Percentiles rank a stretch among this genome's conserved stretches.
These are phyloP conservation scores for Lasioglossum morio DNA, from an alignment of 2,888 invertebrate genomes.

Conservation along the genomic window DNA sequence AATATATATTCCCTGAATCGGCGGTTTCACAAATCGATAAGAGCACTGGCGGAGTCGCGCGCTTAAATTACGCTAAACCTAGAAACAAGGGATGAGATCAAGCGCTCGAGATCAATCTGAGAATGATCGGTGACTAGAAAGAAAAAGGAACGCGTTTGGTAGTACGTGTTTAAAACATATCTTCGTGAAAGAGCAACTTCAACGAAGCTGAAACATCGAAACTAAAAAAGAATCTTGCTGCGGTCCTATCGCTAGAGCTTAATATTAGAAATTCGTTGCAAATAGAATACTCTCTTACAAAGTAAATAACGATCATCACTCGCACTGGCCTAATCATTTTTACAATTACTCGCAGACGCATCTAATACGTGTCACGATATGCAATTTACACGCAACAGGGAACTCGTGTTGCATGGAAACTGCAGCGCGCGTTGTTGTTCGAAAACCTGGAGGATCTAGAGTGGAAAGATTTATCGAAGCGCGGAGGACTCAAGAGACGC, in stretches of 20 bases:
- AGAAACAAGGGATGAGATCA: conserved; percentile 74
- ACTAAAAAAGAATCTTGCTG: conserved; percentile 9
- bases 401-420: conserved; percentile 12
- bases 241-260: conserved; percentile 39
- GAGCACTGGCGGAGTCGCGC: conserved; percentile 78
- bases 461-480: neutral
- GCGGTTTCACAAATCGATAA: conserved; percentile 77
- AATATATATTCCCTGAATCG: conserved; percentile 79
- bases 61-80: conserved; percentile 46
- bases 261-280: conserved; percentile 57
- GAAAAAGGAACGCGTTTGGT: conserved; percentile 77
- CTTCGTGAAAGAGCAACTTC: neutral
- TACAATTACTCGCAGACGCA: conserved; percentile 43
- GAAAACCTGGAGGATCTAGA: neutral
- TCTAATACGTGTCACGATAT: neutral
- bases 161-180: conserved; percentile 37
- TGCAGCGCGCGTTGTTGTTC: neutral
- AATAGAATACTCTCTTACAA: conserved; percentile 82
- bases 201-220: neutral
- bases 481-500: neutral
- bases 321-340: conserved; percentile 58
- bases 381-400: conserved; percentile 21
- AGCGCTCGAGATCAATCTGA: conserved; percentile 75
- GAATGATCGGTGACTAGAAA: conserved; percentile 80
- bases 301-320: conserved; percentile 81